These are phyloP conservation scores for Allobates femoralis DNA, from an alignment of 2,797 vertebrate species.

Conservation along the genomic window DNA sequence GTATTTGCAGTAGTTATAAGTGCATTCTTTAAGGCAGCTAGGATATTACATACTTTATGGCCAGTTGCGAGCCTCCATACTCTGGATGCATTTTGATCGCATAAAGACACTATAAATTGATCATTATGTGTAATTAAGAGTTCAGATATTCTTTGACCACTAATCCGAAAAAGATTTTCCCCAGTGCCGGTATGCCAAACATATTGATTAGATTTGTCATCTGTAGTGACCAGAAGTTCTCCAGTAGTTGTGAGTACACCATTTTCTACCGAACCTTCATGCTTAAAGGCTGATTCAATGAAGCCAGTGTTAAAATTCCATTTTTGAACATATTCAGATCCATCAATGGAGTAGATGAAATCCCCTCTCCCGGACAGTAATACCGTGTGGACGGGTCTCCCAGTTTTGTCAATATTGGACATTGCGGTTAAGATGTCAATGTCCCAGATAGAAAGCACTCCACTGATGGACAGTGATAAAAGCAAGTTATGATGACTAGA, in stretches of 20 bases:
- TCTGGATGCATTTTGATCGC: conserved; percentile 95
- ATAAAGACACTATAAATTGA: conserved; percentile 98
- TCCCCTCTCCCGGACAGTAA: conserved; percentile 93
- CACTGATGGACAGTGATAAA: conserved; percentile 94
- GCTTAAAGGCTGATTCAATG: conserved; percentile 96
- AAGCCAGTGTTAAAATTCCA: conserved; percentile 98
- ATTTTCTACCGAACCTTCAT: conserved; percentile 94
- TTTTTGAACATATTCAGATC: conserved; percentile 94
- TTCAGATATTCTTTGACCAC: conserved; percentile 94
- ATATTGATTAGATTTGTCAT: conserved; percentile 96
- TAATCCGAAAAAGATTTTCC: conserved; percentile 97
- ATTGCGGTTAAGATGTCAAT: conserved; percentile 99
- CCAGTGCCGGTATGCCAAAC: conserved; percentile 95
- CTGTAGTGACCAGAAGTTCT: conserved; percentile 95
- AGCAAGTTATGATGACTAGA: conserved; percentile 96
- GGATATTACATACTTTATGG: conserved; percentile 97
- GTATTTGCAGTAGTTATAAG: conserved; percentile 97
- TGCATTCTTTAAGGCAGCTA: conserved; percentile 94
- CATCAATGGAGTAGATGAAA: conserved; percentile 94
- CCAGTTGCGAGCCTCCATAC: conserved; percentile 97
- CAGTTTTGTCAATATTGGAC: conserved; percentile 99
- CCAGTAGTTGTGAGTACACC: conserved; percentile 94
- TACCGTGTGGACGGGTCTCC: conserved; percentile 91
- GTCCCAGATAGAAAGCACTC: conserved; percentile 98
- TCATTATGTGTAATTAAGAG: conserved; percentile 98